Percentiles rank a stretch among this genome's conserved stretches.
These are phyloP conservation scores for Poeciliopsis turrubarensis DNA, from an alignment of 2,113 vertebrate genomes.

Conservation along the genomic window DNA sequence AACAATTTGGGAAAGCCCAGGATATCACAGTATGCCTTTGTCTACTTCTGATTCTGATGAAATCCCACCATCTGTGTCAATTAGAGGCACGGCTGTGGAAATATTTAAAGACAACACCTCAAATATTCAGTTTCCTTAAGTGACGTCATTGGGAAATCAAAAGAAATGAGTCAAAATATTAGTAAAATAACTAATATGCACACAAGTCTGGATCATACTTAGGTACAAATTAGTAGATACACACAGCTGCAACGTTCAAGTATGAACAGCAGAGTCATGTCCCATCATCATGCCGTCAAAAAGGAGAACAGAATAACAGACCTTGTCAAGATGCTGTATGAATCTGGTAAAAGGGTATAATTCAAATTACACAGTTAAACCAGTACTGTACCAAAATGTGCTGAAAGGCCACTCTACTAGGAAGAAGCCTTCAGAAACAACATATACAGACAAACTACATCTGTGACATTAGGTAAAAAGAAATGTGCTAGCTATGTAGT, in stretches of 20 bases:
- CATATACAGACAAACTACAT: no score
- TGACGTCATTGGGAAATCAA: background rate
- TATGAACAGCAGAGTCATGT: constrained; percentile 18
- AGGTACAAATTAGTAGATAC: background rate
- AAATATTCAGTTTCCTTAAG: background rate
- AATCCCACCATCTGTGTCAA: background rate
- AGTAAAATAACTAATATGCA: background rate
- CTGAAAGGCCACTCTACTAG: no score
- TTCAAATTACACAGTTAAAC: no score
- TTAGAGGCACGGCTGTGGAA: background rate
- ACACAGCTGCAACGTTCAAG: background rate
- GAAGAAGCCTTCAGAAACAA: no score
- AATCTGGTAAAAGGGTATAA: no score
- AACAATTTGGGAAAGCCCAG: background rate
- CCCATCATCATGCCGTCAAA: no score
- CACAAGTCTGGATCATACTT: no score
- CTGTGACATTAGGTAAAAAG: no score
- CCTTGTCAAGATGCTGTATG: no score
- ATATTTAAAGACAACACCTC: background rate
- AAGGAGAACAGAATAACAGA: no score
- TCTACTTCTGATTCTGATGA: background rate
- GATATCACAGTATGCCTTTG: background rate
- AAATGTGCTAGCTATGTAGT: no score
- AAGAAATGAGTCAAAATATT: background rate
- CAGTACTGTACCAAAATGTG: no score